Evolutionary conservation across 1,140 invertebrate genomes (phyloP).

Genomic region (Monomorium pharaonis): DNA sequence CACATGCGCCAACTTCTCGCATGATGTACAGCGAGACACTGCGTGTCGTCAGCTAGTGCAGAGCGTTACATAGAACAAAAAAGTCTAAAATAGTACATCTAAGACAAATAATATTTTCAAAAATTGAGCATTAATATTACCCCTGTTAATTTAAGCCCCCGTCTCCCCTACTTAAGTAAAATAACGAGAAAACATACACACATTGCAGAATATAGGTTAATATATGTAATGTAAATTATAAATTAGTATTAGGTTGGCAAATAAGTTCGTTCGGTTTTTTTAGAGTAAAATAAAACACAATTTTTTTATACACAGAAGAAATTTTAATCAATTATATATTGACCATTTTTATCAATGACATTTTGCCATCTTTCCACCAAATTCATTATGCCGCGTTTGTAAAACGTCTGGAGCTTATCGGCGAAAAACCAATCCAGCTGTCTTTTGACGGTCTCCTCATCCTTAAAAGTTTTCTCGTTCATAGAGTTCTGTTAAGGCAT

Average conservation of each 20-base stretch:
- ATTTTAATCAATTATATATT: conserved; percentile 6
- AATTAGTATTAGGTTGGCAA: neutral
- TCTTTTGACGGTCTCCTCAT: neutral
- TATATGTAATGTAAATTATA: no score
- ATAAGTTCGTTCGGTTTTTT: neutral
- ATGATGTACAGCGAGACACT: no score
- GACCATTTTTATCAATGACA: neutral
- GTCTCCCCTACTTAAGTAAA: no score
- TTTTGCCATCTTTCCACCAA: neutral
- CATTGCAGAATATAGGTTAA: no score
- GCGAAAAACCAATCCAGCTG: neutral
- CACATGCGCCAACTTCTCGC: no score
- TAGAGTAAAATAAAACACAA: neutral
- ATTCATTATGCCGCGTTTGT: neutral
- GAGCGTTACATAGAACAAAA: no score
- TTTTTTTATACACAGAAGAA: neutral
- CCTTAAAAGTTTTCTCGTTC: neutral
- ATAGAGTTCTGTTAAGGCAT: neutral
- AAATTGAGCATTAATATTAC: no score
- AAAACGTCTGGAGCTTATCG: neutral
- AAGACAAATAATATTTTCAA: no score
- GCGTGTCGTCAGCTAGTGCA: no score
- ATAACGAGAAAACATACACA: no score
- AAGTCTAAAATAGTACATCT: no score
- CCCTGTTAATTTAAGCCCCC: no score